Percentiles rank a stretch among this genome's conserved stretches.
These are phyloP conservation scores for Drosophila sp. DNA, from an alignment of 1,140 invertebrate species.

Conservation along the genomic window DNA sequence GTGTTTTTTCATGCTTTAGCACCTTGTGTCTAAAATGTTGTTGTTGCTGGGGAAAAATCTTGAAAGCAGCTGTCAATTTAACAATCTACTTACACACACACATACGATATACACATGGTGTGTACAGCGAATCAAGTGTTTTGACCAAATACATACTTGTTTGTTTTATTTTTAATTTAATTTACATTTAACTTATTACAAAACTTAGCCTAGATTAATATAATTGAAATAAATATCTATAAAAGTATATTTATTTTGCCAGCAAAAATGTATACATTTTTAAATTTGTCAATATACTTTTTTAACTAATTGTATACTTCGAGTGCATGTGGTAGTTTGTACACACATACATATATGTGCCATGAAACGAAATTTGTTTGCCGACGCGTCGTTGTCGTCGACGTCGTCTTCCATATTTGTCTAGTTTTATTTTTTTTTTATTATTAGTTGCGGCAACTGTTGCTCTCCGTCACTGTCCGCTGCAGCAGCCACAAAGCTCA, in stretches of 20 bases:
- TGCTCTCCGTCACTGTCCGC: constrained; percentile 46
- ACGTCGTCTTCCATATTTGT: constrained; percentile 73
- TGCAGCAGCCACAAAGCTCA: constrained; percentile 69
- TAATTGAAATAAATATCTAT: too few species aligned
- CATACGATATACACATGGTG: not conserved
- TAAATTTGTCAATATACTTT: too few species aligned
- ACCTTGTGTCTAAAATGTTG: constrained; percentile 54
- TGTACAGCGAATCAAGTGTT: too few species aligned
- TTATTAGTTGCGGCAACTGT: constrained; percentile 67
- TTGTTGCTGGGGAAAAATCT: constrained; percentile 48
- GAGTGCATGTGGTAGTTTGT: constrained; percentile 4
- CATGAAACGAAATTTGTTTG: constrained; percentile 66
- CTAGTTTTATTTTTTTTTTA: constrained; percentile 53
- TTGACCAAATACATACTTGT: too few species aligned
- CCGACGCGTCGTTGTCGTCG: constrained; percentile 28
- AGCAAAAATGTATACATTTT: too few species aligned
- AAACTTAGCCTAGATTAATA: too few species aligned
- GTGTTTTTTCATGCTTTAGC: constrained; percentile 18
- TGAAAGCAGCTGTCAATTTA: constrained; percentile 49
- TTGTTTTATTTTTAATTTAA: too few species aligned
- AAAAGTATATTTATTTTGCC: too few species aligned
- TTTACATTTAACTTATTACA: too few species aligned
- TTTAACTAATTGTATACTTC: not conserved
- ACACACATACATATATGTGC: constrained; percentile 14
- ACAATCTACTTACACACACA: not conserved